Evolutionary conservation across 2,797 vertebrate genomes (phyloP), one percentile per base, ranked within the genome.

Genomic region (Sternarchorhynchus goeldii): DNA sequence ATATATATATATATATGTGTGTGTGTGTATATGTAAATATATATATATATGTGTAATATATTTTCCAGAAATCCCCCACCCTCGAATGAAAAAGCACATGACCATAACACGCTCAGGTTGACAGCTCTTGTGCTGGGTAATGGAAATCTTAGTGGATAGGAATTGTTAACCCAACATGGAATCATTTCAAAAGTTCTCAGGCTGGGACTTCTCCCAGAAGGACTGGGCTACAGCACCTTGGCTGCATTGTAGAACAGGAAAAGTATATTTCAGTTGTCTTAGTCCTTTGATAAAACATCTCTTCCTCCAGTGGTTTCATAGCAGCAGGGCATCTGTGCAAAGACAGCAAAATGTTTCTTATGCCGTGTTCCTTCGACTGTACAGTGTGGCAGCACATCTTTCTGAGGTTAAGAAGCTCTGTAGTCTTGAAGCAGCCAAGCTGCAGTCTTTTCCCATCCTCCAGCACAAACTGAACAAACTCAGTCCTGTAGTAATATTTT

Each of bases 151-250:
- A 71, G 57, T 25, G 31, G 31, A 58, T 21, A 57, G 69, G 58
- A 50, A 32, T 25, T 5, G 14, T 4, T 55, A 45, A 31, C 67
- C 29, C 67, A 53, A 70, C 56, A 70, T 71, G 53, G 21, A 53
- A 25, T 71, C 31, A n/a, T 71, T 71, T 71, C n/a, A 36, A 58
- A 71, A 71, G 53, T 10, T 57, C 53, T 71, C 31, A 36, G 32
- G 25, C 32, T 71, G 29, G 69, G 32, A 18, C n/a, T 2, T 18
- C 18, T 71, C 17, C 31, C 69, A 71, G 55, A 21, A 36, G 57
- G 10, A 14, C 10, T 14, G 12, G 29, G 45, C 31, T 55, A 31
- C 25, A 32, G 7, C 67, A 50, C 55, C 8, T 56, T 69, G 53
- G 69, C 69, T 39, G 69, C 31, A 58, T 16, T n/a, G 12, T 8